A percentile compares a stretch with the other conserved stretches of the same genome.
Conservation (phyloP, 2,113 vertebrate species). For the Hiodon alosoides region DNA sequence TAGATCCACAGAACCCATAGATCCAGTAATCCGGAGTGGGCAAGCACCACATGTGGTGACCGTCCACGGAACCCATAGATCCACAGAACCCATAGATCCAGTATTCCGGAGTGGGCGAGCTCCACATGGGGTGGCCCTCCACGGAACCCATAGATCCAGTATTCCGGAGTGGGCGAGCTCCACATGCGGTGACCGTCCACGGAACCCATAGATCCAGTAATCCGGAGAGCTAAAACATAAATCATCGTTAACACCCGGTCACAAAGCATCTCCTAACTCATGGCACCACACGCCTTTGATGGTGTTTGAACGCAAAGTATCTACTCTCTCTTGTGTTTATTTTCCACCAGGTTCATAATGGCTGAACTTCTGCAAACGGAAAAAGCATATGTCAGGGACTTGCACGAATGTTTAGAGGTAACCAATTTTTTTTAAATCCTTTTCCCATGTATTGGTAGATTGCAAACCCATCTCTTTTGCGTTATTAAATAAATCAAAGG, state of each 20-base stretch:
- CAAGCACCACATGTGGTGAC: background rate
- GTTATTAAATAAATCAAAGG: background rate
- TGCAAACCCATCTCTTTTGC: background rate
- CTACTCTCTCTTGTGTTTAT: background rate
- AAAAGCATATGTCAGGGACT: constrained; percentile 91
- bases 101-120: too few species aligned
- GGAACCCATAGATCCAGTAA: too few species aligned
- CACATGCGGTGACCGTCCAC: too few species aligned
- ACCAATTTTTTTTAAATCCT: constrained; percentile 29
- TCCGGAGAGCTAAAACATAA: too few species aligned
- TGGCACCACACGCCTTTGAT: background rate
- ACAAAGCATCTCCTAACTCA: background rate
- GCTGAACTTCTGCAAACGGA: constrained; percentile 95
- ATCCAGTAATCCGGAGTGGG: constrained; percentile 41
- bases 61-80: background rate
- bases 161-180: too few species aligned
- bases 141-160: too few species aligned
- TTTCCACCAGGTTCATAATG: constrained; percentile 84
- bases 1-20: too few species aligned
- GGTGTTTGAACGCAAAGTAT: background rate
- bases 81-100: too few species aligned
- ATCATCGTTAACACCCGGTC: background rate
- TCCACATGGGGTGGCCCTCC: too few species aligned
- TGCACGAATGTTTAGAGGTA: constrained; percentile 95
- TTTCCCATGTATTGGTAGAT: background rate